These are phyloP conservation scores for Tinamus major DNA, from an alignment of 2,797 vertebrate species.

Conservation along the genomic window DNA sequence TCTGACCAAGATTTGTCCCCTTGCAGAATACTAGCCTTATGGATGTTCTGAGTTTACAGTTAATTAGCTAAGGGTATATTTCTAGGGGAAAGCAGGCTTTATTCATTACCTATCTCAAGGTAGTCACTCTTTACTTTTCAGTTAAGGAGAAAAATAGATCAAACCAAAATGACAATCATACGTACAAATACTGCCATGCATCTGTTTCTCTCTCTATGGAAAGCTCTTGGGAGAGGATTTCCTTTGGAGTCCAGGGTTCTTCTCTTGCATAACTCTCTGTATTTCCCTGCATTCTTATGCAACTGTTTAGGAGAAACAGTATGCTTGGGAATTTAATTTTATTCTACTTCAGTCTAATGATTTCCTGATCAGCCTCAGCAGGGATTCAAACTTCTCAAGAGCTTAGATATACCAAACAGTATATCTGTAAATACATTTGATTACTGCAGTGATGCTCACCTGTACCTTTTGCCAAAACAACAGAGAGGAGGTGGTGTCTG, in stretches of 20 bases:
- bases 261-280: not conserved
- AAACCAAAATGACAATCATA: not conserved
- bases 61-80: not conserved
- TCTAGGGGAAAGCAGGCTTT: not conserved
- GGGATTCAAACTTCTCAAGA: constrained; percentile 25
- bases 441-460: constrained; percentile 18
- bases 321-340: constrained; percentile 31
- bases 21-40: not conserved
- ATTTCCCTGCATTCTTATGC: not conserved
- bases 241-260: not conserved
- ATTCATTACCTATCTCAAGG: not conserved
- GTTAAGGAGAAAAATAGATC: not conserved
- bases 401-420: not conserved
- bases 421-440: not conserved
- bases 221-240: not conserved
- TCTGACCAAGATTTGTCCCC: not conserved
- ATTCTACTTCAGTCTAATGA: constrained; percentile 41
- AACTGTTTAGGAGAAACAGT: not conserved
- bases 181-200: not conserved
- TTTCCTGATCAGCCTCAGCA: constrained; percentile 19
- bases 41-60: not conserved
- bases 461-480: not conserved
- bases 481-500: not conserved
- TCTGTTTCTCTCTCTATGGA: not conserved
- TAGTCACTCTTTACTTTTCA: not conserved